phyloP scores from a whole-genome alignment of 2,113 vertebrate genomes.

The Aramus guarauna region DNA sequence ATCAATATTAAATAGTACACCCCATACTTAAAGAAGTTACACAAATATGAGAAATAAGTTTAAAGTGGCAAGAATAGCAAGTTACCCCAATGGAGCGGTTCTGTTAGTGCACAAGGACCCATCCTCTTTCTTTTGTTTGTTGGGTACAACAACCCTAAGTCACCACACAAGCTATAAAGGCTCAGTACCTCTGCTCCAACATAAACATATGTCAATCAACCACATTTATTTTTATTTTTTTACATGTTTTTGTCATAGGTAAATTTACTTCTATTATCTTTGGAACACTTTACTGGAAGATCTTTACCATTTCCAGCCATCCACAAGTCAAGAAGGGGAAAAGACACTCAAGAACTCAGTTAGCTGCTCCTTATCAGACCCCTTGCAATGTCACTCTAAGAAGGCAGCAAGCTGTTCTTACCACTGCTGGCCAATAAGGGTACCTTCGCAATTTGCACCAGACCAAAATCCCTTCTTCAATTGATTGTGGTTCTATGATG shows the following conservation, averaged over 20 bases:
- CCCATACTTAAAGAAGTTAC: neutral
- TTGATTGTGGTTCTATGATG: conserved; percentile 54
- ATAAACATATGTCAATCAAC: accelerated
- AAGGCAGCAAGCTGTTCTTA: conserved; percentile 42
- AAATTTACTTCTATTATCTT: neutral
- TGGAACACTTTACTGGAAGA: neutral
- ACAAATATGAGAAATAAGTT: neutral
- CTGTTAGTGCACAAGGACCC: neutral
- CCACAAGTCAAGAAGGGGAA: neutral
- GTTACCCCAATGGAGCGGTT: neutral
- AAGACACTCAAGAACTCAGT: neutral
- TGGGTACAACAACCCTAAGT: neutral
- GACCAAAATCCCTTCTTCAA: conserved; percentile 73
- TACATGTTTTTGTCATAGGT: accelerated
- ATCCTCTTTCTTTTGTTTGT: neutral
- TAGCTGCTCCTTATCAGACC: neutral
- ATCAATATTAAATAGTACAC: accelerated
- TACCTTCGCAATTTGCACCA: conserved; percentile 79
- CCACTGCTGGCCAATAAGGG: conserved; percentile 80
- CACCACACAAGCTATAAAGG: accelerated
- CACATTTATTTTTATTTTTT: neutral
- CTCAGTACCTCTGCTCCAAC: accelerated
- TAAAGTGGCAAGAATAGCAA: neutral
- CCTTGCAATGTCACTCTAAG: accelerated
- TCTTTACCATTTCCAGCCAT: neutral